Conservation (phyloP, 1,140 invertebrate species). For the Hylaeus volcanicus region DNA sequence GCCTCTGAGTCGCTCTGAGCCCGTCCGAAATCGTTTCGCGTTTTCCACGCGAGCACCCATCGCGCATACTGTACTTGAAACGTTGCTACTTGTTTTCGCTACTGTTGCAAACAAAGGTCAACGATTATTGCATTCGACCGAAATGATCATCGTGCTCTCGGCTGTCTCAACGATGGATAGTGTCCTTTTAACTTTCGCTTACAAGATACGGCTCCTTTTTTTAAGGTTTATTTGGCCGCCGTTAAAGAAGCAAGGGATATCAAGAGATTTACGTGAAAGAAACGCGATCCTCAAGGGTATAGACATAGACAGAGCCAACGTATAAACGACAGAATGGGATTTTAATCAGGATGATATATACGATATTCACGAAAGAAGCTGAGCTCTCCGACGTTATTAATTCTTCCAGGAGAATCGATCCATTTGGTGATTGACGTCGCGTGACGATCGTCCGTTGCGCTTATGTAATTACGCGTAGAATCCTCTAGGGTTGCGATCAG, state of each 20-base stretch:
- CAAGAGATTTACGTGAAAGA: constrained; percentile 18
- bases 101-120: too few relatives aligned
- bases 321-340: constrained; percentile 28
- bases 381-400: constrained; percentile 50
- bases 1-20: neutral
- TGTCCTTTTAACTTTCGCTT: too few relatives aligned
- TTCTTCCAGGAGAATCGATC: constrained; percentile 54
- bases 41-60: too few relatives aligned
- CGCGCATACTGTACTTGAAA: too few relatives aligned
- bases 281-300: constrained; percentile 68
- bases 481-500: constrained; percentile 55
- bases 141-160: too few relatives aligned
- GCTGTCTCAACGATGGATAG: too few relatives aligned
- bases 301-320: constrained; percentile 1
- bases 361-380: neutral
- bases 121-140: too few relatives aligned
- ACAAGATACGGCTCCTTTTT: neutral
- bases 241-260: neutral
- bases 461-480: constrained; percentile 57
- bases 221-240: neutral
- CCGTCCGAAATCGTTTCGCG: neutral
- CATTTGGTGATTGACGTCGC: constrained; percentile 74
- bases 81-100: too few relatives aligned
- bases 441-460: constrained; percentile 59
- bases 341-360: constrained; percentile 46